Conservation (phyloP, 2,797 vertebrate genomes). For the Cossypha heuglini region DNA sequence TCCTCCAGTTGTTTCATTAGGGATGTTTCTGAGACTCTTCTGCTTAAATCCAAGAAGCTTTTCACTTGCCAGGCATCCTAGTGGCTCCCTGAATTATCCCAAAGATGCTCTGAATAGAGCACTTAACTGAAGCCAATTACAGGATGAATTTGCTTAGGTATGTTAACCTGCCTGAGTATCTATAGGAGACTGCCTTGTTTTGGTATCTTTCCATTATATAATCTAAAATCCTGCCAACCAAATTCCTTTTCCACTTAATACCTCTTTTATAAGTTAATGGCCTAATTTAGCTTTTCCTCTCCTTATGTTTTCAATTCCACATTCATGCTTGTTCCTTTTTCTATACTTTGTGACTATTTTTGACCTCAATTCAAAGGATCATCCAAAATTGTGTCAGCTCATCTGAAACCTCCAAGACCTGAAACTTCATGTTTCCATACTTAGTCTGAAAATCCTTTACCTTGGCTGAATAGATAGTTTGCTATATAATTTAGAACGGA, state of each 20-base stretch:
- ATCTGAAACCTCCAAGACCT: background rate
- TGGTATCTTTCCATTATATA: background rate
- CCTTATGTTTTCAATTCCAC: background rate
- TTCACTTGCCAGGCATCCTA: background rate
- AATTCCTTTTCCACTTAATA: background rate
- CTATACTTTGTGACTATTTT: background rate
- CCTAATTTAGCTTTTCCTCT: background rate
- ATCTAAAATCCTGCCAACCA: background rate
- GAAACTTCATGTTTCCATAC: background rate
- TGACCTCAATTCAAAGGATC: background rate
- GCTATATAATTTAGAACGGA: background rate
- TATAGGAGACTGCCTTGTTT: background rate
- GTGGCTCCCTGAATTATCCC: background rate
- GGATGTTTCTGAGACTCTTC: background rate
- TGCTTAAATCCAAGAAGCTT: constrained; percentile 18
- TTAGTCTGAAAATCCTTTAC: background rate
- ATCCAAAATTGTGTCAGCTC: background rate
- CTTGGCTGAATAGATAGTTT: fast-evolving
- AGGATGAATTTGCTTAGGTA: constrained; percentile 20
- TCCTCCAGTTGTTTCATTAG: background rate
- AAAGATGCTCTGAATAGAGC: background rate
- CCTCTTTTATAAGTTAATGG: background rate
- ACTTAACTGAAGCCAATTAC: constrained; percentile 25
- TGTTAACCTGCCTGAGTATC: background rate
- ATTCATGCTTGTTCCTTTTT: background rate